A percentile compares a stretch with the other conserved stretches of the same genome.
Evolutionary conservation across 2,888 invertebrate genomes (phyloP).

Genomic region (Apamea anceps): DNA sequence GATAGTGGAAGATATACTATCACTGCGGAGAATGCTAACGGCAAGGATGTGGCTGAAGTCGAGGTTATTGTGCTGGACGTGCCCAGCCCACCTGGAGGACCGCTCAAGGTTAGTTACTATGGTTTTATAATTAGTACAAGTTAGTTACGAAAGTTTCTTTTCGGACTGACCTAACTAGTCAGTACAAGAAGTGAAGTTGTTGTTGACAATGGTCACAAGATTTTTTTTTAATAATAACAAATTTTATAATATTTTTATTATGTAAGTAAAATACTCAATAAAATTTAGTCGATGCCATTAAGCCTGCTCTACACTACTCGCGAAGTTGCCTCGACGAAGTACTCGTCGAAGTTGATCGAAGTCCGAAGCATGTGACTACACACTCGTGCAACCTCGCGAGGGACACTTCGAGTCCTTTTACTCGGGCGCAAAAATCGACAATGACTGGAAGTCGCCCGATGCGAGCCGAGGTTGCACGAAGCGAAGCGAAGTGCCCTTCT

Average conservation of each 20-base stretch:
- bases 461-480: too few species aligned
- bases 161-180: neutral
- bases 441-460: too few species aligned
- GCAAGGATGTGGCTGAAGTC: slow-evolving; percentile 98
- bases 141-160: neutral
- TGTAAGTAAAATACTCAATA: neutral
- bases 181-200: too few species aligned
- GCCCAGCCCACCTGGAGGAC: slow-evolving; percentile 97
- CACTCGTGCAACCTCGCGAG: too few species aligned
- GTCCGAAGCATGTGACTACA: too few species aligned
- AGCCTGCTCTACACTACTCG: too few species aligned
- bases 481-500: too few species aligned
- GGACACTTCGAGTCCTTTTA: too few species aligned
- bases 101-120: slow-evolving; percentile 92
- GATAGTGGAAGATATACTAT: slow-evolving; percentile 98
- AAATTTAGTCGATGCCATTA: neutral
- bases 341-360: too few species aligned
- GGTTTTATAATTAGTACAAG: neutral
- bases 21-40: slow-evolving; percentile 97
- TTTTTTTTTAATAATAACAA: neutral
- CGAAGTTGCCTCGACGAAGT: too few species aligned
- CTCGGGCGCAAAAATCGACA: too few species aligned
- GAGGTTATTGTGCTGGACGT: slow-evolving; percentile 97
- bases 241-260: neutral
- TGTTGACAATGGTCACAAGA: neutral